phyloP scores from a whole-genome alignment of 2,113 vertebrate genomes.

The Myodes glareolus region DNA sequence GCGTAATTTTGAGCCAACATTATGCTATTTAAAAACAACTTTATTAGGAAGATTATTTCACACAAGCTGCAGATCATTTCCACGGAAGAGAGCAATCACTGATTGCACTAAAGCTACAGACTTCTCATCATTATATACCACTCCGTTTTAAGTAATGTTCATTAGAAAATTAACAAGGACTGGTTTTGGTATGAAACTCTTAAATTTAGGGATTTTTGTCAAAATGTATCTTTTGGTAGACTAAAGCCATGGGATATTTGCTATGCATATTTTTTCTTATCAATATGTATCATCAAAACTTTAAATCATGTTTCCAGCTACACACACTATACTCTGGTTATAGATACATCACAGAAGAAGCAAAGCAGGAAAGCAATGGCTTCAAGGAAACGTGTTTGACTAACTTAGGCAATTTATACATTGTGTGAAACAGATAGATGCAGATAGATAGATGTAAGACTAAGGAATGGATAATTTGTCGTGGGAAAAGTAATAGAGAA shows the following conservation, averaged over 20 bases:
- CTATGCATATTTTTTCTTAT: background rate
- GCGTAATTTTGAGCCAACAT: background rate
- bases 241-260: background rate
- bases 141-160: slow-evolving; percentile 13
- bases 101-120: background rate
- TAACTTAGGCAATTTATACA: background rate
- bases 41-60: slow-evolving; percentile 33
- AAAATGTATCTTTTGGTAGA: background rate
- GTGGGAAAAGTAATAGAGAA: background rate
- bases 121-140: background rate
- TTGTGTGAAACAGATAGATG: background rate
- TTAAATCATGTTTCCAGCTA: background rate
- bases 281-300: background rate
- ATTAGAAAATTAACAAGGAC: background rate
- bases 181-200: background rate
- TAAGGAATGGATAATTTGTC: background rate
- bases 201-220: background rate
- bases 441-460: background rate
- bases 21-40: slow-evolving; percentile 35
- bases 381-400: background rate
- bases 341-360: background rate
- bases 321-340: background rate
- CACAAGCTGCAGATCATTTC: background rate
- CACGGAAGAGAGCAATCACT: background rate
- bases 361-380: background rate